Evolutionary conservation across 2,113 vertebrate species (phyloP), one percentile per base, ranked within the genome.

Genomic region (Bubo bubo): DNA sequence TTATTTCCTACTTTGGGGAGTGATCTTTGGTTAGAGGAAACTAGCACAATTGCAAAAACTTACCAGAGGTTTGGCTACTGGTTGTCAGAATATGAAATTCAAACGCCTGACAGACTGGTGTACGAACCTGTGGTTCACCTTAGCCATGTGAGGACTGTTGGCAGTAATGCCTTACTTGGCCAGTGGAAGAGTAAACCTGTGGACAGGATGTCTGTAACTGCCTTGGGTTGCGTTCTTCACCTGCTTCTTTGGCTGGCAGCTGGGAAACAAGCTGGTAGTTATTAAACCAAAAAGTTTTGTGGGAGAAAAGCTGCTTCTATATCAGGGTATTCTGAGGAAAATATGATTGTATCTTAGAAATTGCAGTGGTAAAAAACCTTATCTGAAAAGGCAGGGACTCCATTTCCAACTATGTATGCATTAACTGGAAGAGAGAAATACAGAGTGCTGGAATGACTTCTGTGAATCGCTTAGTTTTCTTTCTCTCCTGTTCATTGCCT

Each of bases 121-220:
- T 32, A 6, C 60, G 45, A 93, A 60, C 23, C 10, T 10, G 20
- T 14, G 10, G 52, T 21, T 37, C 49, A 7, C 27, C 35, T 26
- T 59, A 20, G 56, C 45, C 6, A 0, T 14, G 2, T 30, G 43
- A 75, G 45, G n/a, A 30, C 28, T 30, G 22, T 14, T 64, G 37
- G 58, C 26, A 32, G 10, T 50, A 52, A 30, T 34, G 47, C 34
- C 30, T 81, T 63, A 24, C 41, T 82, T 90, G 23, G 34, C 47
- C 32, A 18, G 24, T 66, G 60, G 34, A 90, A 39, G 14, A 10
- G 12, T 58, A 41, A 80, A n/a, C 28, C 35, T 39, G n/a, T 49
- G 23, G 53, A 39, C 21, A 27, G 4, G 22, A 41, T 49, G 26
- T 30, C 74, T 0, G 0, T 55, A 55, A 28, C 43, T 88, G 16